Percentiles rank a stretch among this genome's conserved stretches.
Evolutionary conservation across 2,113 vertebrate species (phyloP).

Genomic region (Crotalus tigris): DNA sequence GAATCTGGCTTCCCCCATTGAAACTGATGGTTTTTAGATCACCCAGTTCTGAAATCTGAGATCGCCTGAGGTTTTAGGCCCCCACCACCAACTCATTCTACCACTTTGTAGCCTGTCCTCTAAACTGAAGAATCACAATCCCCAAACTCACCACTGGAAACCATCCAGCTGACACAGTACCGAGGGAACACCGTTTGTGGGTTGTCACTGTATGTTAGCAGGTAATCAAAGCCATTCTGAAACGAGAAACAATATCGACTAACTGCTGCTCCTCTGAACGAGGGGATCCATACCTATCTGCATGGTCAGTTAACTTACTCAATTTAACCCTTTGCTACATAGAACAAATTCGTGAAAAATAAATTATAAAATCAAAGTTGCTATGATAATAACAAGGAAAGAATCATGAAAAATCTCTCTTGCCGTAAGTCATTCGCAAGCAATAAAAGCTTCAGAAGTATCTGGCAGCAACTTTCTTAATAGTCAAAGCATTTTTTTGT

Average conservation of each 20-base stretch:
- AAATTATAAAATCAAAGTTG: background rate
- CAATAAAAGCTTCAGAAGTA: background rate
- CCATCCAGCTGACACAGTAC: slow-evolving; percentile 97
- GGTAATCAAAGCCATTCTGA: slow-evolving; percentile 94
- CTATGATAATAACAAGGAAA: background rate
- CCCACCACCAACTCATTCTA: background rate
- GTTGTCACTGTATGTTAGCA: slow-evolving; percentile 93
- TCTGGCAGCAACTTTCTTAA: background rate
- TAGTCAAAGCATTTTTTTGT: background rate
- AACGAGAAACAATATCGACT: slow-evolving; percentile 1
- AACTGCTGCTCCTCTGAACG: rapidly evolving
- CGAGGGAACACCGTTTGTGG: slow-evolving; percentile 92
- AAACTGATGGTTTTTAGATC: background rate
- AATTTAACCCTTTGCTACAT: background rate
- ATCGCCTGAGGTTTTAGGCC: background rate
- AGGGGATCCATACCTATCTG: background rate
- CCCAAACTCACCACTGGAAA: slow-evolving; percentile 86
- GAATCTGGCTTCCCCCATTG: background rate
- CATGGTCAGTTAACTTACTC: background rate
- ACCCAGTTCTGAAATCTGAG: background rate
- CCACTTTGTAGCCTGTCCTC: background rate
- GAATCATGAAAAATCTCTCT: background rate
- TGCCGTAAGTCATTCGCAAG: background rate
- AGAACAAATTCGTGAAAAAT: background rate
- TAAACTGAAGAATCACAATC: background rate